phyloP scores from a whole-genome alignment of 2,797 vertebrate genomes.

The Chiloscyllium punctatum region DNA sequence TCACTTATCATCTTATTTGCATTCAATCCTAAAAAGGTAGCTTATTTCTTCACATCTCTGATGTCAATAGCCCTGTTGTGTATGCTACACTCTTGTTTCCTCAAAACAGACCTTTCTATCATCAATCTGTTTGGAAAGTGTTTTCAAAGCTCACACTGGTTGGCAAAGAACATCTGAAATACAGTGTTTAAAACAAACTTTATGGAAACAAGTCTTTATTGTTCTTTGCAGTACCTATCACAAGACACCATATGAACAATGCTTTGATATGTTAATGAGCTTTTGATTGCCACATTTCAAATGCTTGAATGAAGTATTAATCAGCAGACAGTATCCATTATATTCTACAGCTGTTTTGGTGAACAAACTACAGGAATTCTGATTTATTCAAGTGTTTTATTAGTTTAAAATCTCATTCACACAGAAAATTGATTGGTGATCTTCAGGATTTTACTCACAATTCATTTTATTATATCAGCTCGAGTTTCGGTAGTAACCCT shows the following conservation, averaged over 20 bases:
- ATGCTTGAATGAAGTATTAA: not conserved
- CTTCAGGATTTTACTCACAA: not conserved
- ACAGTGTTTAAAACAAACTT: not conserved
- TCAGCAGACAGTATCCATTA: not conserved
- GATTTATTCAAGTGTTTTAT: not conserved
- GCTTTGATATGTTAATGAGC: not conserved
- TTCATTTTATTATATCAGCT: not conserved
- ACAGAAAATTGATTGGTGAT: not conserved
- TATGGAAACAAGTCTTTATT: not conserved
- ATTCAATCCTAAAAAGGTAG: not conserved
- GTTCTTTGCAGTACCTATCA: not conserved
- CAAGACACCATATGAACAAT: not conserved
- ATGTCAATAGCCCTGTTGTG: not conserved
- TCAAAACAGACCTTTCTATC: not conserved
- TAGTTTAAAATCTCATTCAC: not conserved
- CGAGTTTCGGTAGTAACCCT: too few species aligned
- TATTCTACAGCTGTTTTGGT: not conserved
- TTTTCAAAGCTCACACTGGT: not conserved
- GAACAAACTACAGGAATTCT: not conserved
- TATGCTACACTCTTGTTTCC: not conserved
- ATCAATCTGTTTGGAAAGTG: not conserved
- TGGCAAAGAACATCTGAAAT: not conserved
- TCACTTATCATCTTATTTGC: not conserved
- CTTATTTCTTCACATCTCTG: not conserved
- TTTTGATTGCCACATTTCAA: not conserved